Evolutionary conservation across 2,113 vertebrate genomes (phyloP).

Genomic region (Vulpes vulpes): DNA sequence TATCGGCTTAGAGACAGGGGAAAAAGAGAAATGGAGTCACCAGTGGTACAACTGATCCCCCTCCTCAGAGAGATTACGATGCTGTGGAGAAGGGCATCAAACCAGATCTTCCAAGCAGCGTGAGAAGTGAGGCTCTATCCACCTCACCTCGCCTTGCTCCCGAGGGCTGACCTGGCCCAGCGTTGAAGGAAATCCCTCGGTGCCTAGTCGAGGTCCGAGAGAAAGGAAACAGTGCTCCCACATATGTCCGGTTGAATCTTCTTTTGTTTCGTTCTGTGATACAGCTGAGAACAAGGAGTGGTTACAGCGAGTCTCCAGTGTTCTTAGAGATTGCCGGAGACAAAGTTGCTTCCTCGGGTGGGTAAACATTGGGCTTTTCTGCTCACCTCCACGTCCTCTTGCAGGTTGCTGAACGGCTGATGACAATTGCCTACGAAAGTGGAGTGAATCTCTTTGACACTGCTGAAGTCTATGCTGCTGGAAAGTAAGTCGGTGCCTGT

Average conservation of each 20-base stretch:
- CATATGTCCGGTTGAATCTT: not conserved
- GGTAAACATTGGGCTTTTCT: not conserved
- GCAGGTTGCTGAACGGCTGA: slow-evolving; percentile 97
- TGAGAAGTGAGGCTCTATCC: not conserved
- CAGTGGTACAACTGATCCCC: not conserved
- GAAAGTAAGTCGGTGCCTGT: slow-evolving; percentile 90
- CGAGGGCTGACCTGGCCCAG: not conserved
- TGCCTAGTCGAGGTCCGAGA: not conserved
- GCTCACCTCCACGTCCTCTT: not conserved
- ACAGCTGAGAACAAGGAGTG: not conserved
- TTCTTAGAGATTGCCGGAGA: not conserved
- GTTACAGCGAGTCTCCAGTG: not conserved
- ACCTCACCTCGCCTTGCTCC: not conserved
- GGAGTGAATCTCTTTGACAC: slow-evolving; percentile 99
- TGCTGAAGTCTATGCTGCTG: slow-evolving; percentile 97
- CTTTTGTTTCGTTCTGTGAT: not conserved
- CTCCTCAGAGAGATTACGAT: not conserved
- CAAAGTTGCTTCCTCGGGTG: not conserved
- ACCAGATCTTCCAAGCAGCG: not conserved
- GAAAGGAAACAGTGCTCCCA: fast-evolving
- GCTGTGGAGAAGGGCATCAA: not conserved
- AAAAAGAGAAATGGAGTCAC: not conserved
- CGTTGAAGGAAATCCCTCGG: fast-evolving
- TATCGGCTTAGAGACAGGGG: not conserved
- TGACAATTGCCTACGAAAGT: slow-evolving; percentile 98